Evolutionary conservation across 2,113 vertebrate species (phyloP).

Genomic region (Damaliscus lunatus): DNA sequence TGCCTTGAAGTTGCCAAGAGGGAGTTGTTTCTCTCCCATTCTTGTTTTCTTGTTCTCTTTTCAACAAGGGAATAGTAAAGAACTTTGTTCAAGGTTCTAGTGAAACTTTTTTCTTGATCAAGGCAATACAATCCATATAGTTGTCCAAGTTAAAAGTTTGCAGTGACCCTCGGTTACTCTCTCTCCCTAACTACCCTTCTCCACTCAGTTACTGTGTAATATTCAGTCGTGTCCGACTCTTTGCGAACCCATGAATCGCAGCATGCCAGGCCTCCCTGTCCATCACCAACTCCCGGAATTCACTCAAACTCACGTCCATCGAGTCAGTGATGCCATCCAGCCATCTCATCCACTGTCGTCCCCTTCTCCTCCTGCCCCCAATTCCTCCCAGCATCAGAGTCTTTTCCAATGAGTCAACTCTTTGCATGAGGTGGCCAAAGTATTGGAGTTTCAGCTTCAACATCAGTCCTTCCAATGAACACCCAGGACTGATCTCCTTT

Average conservation of each 20-base stretch:
- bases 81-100: not conserved
- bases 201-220: not conserved
- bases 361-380: too few species aligned
- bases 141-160: not conserved
- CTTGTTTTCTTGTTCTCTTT: not conserved
- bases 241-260: too few species aligned
- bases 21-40: not conserved
- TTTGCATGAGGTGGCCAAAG: too few species aligned
- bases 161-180: not conserved
- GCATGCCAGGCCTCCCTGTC: too few species aligned
- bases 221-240: fast-evolving
- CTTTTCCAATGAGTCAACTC: too few species aligned
- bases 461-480: too few species aligned
- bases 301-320: fast-evolving
- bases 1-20: not conserved
- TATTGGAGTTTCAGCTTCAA: too few species aligned
- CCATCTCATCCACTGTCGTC: too few species aligned
- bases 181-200: not conserved
- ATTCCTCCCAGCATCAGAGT: too few species aligned
- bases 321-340: too few species aligned
- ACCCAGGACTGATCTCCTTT: too few species aligned
- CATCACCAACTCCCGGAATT: too few species aligned
- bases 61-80: not conserved
- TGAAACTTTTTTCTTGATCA: not conserved
- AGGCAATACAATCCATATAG: not conserved